These are phyloP conservation scores for Neoscelio sp. DNA, from an alignment of 2,888 invertebrate genomes.

Conservation along the genomic window DNA sequence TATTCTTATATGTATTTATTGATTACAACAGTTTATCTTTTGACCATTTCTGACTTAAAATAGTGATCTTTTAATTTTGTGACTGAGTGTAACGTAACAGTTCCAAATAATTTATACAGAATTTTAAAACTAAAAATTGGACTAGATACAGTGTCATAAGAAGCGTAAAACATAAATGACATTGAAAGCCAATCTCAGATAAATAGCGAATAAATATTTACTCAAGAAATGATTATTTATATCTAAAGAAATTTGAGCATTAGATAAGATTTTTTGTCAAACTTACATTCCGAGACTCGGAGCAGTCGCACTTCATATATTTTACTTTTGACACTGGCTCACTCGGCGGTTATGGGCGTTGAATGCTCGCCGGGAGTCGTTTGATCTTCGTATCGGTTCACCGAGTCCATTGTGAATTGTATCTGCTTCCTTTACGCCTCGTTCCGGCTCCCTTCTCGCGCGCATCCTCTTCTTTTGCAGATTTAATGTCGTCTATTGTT, in stretches of 20 bases:
- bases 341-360: slow-evolving; percentile 75
- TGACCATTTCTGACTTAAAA: too few species aligned
- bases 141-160: too few species aligned
- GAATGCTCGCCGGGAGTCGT: slow-evolving; percentile 75
- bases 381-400: slow-evolving; percentile 82
- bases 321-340: slow-evolving; percentile 60
- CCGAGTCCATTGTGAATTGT: slow-evolving; percentile 80
- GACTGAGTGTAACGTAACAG: too few species aligned
- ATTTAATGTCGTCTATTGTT: slow-evolving; percentile 80
- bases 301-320: slow-evolving; percentile 53
- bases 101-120: too few species aligned
- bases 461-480: slow-evolving; percentile 76
- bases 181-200: too few species aligned
- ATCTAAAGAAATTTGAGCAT: slow-evolving; percentile 13
- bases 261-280: slow-evolving; percentile 24
- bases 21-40: too few species aligned
- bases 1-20: too few species aligned
- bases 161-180: too few species aligned
- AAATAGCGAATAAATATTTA: slow-evolving; percentile 7
- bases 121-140: too few species aligned
- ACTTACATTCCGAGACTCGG: slow-evolving; percentile 16
- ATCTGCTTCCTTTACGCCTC: slow-evolving; percentile 73
- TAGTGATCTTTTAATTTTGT: too few species aligned
- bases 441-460: slow-evolving; percentile 67
- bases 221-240: neutral